These are phyloP conservation scores for Zosterops lateralis DNA, from an alignment of 2,113 vertebrate species.

Conservation along the genomic window DNA sequence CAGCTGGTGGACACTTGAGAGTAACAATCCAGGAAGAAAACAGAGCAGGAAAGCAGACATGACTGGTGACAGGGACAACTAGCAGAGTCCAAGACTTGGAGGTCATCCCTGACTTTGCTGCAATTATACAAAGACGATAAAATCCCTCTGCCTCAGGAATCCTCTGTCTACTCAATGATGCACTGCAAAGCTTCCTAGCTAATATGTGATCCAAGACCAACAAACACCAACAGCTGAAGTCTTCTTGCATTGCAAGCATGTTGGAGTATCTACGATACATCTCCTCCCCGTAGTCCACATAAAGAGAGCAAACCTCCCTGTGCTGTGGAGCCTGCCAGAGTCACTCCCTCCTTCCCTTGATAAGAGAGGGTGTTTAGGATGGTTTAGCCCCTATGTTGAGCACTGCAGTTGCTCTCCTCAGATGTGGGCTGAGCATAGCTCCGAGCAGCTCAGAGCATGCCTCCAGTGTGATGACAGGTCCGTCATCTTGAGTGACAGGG, in stretches of 20 bases:
- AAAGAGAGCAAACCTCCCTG: background rate
- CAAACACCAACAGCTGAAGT: background rate
- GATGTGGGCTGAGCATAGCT: background rate
- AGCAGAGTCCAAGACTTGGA: background rate
- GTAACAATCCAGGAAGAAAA: background rate
- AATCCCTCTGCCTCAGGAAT: background rate
- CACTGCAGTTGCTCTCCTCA: background rate
- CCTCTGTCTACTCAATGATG: background rate
- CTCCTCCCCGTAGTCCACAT: rapidly evolving
- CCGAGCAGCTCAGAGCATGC: rapidly evolving
- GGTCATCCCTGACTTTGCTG: background rate
- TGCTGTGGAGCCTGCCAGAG: background rate
- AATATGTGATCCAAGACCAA: background rate
- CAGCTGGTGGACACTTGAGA: background rate
- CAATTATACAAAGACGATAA: background rate
- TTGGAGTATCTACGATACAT: background rate
- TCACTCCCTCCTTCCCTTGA: background rate
- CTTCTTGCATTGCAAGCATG: background rate
- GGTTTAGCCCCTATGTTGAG: rapidly evolving
- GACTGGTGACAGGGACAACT: background rate
- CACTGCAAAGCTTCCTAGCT: background rate
- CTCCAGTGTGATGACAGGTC: background rate
- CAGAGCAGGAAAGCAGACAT: background rate
- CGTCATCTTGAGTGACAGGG: background rate
- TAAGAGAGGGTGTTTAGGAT: background rate